Conservation (phyloP, 2,113 vertebrate genomes). For the Rhea pennata region DNA sequence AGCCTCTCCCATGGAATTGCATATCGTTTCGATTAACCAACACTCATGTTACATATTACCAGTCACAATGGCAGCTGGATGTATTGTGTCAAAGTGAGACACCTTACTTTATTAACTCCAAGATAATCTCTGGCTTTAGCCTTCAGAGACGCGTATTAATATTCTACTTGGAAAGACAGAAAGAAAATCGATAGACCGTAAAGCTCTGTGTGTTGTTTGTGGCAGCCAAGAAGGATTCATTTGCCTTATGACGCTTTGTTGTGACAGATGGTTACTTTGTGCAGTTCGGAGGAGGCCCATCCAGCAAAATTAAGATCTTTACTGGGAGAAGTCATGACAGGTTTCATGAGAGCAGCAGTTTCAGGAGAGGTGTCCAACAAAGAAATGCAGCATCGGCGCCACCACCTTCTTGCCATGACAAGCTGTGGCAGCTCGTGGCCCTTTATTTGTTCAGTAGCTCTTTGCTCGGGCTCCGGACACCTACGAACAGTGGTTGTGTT, state of each 20-base stretch:
- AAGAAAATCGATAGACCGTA: not conserved
- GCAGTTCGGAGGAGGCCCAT: not conserved
- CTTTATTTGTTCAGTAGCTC: not conserved
- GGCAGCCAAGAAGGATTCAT: conserved; percentile 24
- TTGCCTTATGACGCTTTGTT: not conserved
- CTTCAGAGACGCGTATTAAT: conserved; percentile 3
- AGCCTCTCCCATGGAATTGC: accelerated
- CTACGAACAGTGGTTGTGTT: not conserved
- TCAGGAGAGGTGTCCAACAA: not conserved
- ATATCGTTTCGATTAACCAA: accelerated
- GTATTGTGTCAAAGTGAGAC: not conserved
- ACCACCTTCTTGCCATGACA: not conserved
- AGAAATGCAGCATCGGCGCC: not conserved
- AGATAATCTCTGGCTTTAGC: conserved; percentile 7
- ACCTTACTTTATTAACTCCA: not conserved
- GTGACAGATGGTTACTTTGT: not conserved
- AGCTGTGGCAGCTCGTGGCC: not conserved
- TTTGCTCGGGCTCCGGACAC: not conserved
- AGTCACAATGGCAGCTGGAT: not conserved
- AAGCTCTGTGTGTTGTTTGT: not conserved
- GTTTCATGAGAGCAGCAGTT: not conserved
- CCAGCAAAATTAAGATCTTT: not conserved
- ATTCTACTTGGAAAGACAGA: conserved; percentile 11
- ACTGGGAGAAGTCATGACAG: not conserved
- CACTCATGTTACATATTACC: not conserved